These are phyloP conservation scores for Mycetomoellerius zeteki DNA, from an alignment of 1,140 invertebrate genomes.

Conservation along the genomic window DNA sequence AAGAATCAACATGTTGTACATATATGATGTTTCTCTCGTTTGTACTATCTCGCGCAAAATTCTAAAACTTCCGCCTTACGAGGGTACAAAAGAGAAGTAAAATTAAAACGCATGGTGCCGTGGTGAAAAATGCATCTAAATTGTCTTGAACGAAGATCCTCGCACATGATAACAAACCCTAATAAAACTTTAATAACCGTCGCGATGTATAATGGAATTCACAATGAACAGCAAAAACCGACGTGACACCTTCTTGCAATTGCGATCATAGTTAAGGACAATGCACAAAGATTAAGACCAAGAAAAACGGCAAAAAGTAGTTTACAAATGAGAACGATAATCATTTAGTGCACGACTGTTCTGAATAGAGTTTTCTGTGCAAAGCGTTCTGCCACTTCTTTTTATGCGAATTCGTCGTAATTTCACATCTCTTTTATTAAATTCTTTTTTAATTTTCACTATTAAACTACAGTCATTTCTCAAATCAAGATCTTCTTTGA, in stretches of 20 bases:
- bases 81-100: neutral
- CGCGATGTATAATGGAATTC: conserved; percentile 35
- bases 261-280: neutral
- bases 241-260: neutral
- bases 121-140: conserved; percentile 17
- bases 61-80: neutral
- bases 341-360: neutral
- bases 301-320: neutral
- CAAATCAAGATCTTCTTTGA: neutral
- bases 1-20: neutral
- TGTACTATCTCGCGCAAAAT: neutral
- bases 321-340: conserved; percentile 24
- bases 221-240: conserved; percentile 15
- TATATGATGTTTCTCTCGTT: neutral
- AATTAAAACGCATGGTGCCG: neutral
- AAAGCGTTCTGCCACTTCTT: neutral
- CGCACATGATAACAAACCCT: conserved; percentile 25
- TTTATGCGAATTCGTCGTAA: neutral
- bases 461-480: neutral
- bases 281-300: neutral
- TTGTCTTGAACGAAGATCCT: conserved; percentile 10
- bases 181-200: conserved; percentile 22
- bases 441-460: neutral
- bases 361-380: neutral
- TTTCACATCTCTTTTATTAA: conserved; percentile 1